Evolutionary conservation across 2,113 vertebrate species (phyloP).

Genomic region (Oceanodroma tethys): DNA sequence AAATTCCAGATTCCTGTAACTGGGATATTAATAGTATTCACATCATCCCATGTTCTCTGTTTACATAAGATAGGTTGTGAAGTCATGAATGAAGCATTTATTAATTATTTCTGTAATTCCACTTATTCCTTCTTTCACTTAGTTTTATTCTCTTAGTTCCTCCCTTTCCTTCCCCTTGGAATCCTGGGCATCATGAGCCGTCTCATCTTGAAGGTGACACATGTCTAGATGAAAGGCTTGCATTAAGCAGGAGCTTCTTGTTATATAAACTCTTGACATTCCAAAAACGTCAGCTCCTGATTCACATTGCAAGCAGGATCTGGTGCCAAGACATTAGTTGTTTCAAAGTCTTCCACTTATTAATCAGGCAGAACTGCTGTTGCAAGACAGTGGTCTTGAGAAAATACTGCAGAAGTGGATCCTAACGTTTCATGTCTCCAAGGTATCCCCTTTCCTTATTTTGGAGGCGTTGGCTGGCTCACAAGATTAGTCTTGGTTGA

Average conservation of each 20-base stretch:
- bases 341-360: background rate
- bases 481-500: background rate
- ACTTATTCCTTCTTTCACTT: background rate
- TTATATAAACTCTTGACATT: constrained; percentile 12
- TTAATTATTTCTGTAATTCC: background rate
- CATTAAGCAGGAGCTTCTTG: constrained; percentile 19
- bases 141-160: background rate
- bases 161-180: background rate
- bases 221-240: constrained; percentile 23
- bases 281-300: constrained; percentile 6
- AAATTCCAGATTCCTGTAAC: background rate
- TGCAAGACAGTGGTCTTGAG: background rate
- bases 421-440: background rate
- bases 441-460: background rate
- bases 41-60: background rate
- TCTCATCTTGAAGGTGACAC: background rate
- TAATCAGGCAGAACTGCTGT: background rate
- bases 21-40: background rate
- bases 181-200: background rate
- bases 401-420: background rate
- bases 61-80: background rate
- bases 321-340: background rate
- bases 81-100: background rate
- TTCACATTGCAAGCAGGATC: background rate
- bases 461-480: background rate